Evolutionary conservation across 1,140 invertebrate species (phyloP), one percentile per base, ranked within the genome.

Genomic region (Belonocnema kinseyi): DNA sequence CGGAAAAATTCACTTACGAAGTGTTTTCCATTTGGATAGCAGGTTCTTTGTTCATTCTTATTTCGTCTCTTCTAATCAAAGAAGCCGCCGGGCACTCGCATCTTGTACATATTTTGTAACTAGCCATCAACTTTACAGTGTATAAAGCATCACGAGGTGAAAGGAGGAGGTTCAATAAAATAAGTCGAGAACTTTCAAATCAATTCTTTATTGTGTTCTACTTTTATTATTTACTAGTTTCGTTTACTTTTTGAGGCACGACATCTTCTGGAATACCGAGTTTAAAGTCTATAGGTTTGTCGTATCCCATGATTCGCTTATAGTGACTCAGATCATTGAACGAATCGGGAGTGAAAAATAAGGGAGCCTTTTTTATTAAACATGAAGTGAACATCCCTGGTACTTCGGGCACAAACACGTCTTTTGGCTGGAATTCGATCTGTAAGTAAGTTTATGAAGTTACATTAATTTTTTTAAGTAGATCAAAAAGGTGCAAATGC

Each of bases 281-380:
- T 90, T 95, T 94, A 75, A 97, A 95, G 90, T 98, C 95, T 52
- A 98, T 91, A 10, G 97, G 97, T 89, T 97, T 96, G 85, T 99
- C 97, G 88, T 95, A 98, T 3, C 96, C 97, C 95, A 98, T 97
- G 58, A 99, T 94, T 84, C 94, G 94, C 51, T 93, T 94, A 91
- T 96, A 98, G 88, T 97, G 95, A 75, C 93, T 86, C 0, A 93
- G 91, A 80, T 96, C 92, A 10, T 92, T 88, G 73, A 85, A 81
- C 46, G 72, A 14, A 83, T 91, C 88, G 0, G 94, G 92, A 87
- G 97, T 96, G 14, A 98, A 91, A 86, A 98, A 97, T 0, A 98
- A 83, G 2, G 97, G 93, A 13, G 89, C 93, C 13, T 93, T 93
- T 83, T 95, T 95, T 0, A 94, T 94, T 61, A 92, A 71, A 85